Conservation (phyloP, 1,140 invertebrate genomes). For the Acromyrmex echinatior region DNA sequence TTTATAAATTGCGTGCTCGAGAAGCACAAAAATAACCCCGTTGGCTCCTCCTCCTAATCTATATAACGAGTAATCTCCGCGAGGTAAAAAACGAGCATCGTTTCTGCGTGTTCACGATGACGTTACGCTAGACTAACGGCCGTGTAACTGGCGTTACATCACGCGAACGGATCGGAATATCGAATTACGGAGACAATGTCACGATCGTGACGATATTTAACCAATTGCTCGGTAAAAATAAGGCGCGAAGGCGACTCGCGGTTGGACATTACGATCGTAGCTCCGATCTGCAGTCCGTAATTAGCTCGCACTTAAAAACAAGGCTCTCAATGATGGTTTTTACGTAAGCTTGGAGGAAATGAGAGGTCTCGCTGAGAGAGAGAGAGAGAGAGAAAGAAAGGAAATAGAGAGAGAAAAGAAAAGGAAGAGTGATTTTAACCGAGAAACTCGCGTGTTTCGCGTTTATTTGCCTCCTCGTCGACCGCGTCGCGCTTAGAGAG, state of each 20-base stretch:
- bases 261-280: constrained; percentile 4
- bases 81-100: constrained; percentile 19
- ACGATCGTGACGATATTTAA: constrained; percentile 22
- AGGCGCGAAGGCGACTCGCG: background rate
- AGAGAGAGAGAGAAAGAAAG: constrained; percentile 54
- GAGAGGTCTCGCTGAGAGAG: constrained; percentile 34
- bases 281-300: background rate
- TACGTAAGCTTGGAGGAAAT: constrained; percentile 32
- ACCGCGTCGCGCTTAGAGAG: constrained; percentile 26
- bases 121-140: constrained; percentile 44
- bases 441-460: constrained; percentile 68
- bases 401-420: constrained; percentile 50
- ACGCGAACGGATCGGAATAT: constrained; percentile 24
- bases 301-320: constrained; percentile 13
- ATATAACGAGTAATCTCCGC: constrained; percentile 18
- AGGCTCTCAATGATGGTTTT: constrained; percentile 15
- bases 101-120: constrained; percentile 46
- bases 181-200: constrained; percentile 35
- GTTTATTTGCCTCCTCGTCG: constrained; percentile 41
- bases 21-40: background rate
- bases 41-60: constrained; percentile 4
- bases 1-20: background rate
- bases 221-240: constrained; percentile 8
- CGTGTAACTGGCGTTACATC: constrained; percentile 36
- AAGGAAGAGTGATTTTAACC: constrained; percentile 71